Percentiles rank a stretch among this genome's conserved stretches.
Conservation (phyloP, 2,888 invertebrate genomes). For the Apomyelois bistriatella region DNA sequence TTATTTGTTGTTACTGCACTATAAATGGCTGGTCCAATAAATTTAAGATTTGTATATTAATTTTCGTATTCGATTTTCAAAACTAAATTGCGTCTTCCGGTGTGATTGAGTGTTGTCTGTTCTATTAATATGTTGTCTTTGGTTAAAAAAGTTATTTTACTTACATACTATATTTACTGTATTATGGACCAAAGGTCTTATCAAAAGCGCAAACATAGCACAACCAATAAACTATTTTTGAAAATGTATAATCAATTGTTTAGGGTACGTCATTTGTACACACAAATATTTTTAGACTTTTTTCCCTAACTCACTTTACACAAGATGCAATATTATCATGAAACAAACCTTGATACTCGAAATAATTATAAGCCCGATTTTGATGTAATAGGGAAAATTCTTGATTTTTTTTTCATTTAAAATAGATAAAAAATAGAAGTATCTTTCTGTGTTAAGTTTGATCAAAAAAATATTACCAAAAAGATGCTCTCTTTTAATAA, state of each 20-base stretch:
- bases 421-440: too few species aligned
- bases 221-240: slow-evolving; percentile 3
- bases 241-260: background rate
- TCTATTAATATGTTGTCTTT: background rate
- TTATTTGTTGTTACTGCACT: slow-evolving; percentile 27
- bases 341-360: too few species aligned
- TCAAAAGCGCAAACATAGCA: slow-evolving; percentile 7
- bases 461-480: too few species aligned
- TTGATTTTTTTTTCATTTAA: too few species aligned
- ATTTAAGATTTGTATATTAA: slow-evolving; percentile 1
- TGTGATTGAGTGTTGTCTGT: background rate
- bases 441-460: too few species aligned
- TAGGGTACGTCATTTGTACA: background rate
- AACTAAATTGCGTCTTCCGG: slow-evolving; percentile 14
- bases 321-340: too few species aligned
- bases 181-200: background rate
- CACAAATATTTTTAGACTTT: slow-evolving; percentile 4
- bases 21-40: slow-evolving; percentile 45
- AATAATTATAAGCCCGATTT: too few species aligned
- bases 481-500: too few species aligned
- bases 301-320: background rate
- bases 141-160: background rate
- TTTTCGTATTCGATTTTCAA: slow-evolving; percentile 7
- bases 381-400: too few species aligned
- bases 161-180: too few species aligned